Conservation (phyloP, 2,888 invertebrate genomes). For the Leucophora obtusa region DNA sequence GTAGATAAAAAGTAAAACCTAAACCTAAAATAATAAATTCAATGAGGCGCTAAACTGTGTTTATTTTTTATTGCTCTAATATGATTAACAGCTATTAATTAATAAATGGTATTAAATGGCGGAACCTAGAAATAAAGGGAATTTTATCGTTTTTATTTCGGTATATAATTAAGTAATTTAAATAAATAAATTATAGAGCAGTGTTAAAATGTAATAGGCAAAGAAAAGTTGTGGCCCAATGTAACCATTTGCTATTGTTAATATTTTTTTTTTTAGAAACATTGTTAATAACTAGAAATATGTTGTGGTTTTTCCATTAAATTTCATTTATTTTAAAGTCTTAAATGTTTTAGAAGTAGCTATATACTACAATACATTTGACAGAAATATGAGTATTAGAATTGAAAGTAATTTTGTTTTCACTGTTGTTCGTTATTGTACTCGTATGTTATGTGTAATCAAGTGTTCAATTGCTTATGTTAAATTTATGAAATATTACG, state of each 20-base stretch:
- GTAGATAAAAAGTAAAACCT: not conserved
- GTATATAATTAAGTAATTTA: slow-evolving; percentile 41
- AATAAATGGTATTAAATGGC: slow-evolving; percentile 20
- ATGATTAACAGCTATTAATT: slow-evolving; percentile 21
- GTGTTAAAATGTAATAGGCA: slow-evolving; percentile 12
- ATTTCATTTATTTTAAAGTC: slow-evolving; percentile 5
- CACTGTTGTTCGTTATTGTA: not conserved
- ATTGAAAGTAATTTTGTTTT: slow-evolving; percentile 20
- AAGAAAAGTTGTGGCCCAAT: not conserved
- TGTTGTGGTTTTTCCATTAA: slow-evolving; percentile 51
- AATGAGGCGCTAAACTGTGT: slow-evolving; percentile 18
- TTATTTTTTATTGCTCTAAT: slow-evolving; percentile 18
- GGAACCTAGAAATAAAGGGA: slow-evolving; percentile 6
- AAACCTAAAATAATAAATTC: slow-evolving; percentile 13
- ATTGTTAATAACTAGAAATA: slow-evolving; percentile 9
- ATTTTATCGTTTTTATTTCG: not conserved
- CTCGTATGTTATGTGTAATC: slow-evolving; percentile 13
- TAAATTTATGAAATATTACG: slow-evolving; percentile 4
- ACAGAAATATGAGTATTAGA: not conserved
- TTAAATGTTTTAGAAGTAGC: not conserved
- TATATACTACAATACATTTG: not conserved
- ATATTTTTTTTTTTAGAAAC: not conserved
- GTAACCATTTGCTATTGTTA: not conserved
- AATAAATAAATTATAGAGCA: slow-evolving; percentile 20
- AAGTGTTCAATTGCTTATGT: slow-evolving; percentile 33